phyloP scores from a whole-genome alignment of 2,797 vertebrate species.

The Arremon brunneinucha region DNA sequence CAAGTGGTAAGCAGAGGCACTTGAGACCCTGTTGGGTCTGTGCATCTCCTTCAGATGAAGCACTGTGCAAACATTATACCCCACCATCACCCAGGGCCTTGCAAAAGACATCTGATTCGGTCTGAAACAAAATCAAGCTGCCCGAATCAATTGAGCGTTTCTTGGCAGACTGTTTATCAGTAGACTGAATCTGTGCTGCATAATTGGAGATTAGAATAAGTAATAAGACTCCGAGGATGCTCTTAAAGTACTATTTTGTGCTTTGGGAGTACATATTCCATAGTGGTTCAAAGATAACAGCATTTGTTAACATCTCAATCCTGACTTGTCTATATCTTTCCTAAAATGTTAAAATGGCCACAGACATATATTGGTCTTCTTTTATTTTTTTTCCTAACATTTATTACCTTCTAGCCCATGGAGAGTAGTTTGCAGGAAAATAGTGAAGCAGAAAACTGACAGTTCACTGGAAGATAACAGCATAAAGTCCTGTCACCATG shows the following conservation, averaged over 20 bases:
- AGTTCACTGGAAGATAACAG: not conserved
- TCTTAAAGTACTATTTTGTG: constrained; percentile 11
- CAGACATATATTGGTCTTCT: not conserved
- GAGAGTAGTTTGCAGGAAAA: constrained; percentile 9
- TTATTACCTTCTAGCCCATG: not conserved
- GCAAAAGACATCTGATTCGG: not conserved
- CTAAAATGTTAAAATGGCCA: not conserved
- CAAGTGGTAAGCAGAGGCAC: not conserved
- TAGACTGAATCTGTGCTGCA: not conserved
- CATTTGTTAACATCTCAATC: constrained; percentile 11
- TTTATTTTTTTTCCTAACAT: not conserved
- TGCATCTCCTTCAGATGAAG: not conserved
- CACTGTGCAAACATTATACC: not conserved
- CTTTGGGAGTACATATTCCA: not conserved
- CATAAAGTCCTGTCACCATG: not conserved
- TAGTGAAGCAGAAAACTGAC: not conserved
- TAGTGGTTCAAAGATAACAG: not conserved
- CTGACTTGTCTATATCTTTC: not conserved
- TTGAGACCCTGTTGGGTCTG: not conserved
- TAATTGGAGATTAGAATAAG: constrained; percentile 40
- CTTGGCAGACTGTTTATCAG: constrained; percentile 12
- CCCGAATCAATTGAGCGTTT: not conserved
- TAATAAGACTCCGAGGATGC: constrained; percentile 5
- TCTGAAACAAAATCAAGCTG: not conserved
- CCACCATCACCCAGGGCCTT: not conserved